These are phyloP conservation scores for Lethrus apterus DNA, from an alignment of 1,140 invertebrate genomes.

Conservation along the genomic window DNA sequence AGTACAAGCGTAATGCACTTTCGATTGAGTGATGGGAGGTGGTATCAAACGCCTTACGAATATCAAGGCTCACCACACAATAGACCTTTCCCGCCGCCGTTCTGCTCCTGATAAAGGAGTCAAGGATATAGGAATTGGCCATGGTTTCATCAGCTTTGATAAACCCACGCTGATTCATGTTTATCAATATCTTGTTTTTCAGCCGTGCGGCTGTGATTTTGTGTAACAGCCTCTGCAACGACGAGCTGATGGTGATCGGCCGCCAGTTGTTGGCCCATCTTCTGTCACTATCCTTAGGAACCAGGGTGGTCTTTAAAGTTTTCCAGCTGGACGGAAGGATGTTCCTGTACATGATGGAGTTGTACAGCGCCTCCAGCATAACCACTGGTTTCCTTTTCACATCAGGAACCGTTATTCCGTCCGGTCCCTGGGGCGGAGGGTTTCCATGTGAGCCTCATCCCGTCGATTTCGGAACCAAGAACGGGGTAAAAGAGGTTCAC, in stretches of 20 bases:
- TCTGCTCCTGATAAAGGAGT: too few species aligned
- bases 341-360: too few species aligned
- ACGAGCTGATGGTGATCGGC: conserved; percentile 23
- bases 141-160: conserved; percentile 16
- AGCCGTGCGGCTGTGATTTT: neutral
- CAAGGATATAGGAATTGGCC: conserved; percentile 15
- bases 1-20: conserved; percentile 22
- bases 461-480: too few species aligned
- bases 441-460: too few species aligned
- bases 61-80: too few species aligned
- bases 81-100: too few species aligned
- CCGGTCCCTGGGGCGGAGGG: too few species aligned
- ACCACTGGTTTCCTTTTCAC: too few species aligned
- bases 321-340: too few species aligned
- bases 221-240: conserved; percentile 16
- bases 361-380: too few species aligned
- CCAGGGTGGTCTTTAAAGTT: conserved; percentile 14
- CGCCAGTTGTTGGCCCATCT: conserved; percentile 18
- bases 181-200: neutral
- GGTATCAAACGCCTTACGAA: conserved; percentile 34
- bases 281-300: conserved; percentile 22
- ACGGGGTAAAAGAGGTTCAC: too few species aligned
- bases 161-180: conserved; percentile 21
- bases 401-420: too few species aligned
- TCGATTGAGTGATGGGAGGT: conserved; percentile 35